Evolutionary conservation across 23 tunicate species (phyloP), one percentile per base, ranked within the genome.

Genomic region (Ciona savignyi): DNA sequence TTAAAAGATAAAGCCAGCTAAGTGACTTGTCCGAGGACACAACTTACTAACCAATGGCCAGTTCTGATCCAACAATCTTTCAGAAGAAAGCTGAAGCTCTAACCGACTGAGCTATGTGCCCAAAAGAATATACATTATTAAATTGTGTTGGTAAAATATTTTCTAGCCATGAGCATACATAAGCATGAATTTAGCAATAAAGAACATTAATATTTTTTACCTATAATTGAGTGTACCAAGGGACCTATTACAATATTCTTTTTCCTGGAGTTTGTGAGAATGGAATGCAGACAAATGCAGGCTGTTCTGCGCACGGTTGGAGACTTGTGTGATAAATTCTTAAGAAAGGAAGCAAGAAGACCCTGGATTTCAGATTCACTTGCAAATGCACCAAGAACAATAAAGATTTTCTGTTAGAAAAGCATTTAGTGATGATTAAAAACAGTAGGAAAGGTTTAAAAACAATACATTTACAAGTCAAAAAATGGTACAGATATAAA

Each of bases 241-340:
- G 81, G 68, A 20, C 33, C 1, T 30, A 86, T 23, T 24, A 74
- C 61, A 1, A 35, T n/a, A 26, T 67, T 27, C 31, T 21, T 35
- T 23, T 72, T 78, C 71, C 85, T 35, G 34, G 78, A 82, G 80
- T 75, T 78, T 35, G 42, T 66, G 63, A 76, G 42, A 61, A 91
- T 70, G 34, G 83, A 35, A 63, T 80, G 60, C 71, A 91, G 71
- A 60, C 97, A 91, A 4, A 60, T 32, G 21, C 93, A 67, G 20
- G 97, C 81, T 32, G 82, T 76, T 51, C 97, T 77, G 3, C 97
- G 72, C 21, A 72, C 51, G 0, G 80, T 82, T 26, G 74, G 75
- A n/a, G 97, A 91, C 2, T 77, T 48, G 68, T 76, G 73, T 27
- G 97, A 91, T 28, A 85, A 70, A 71, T 91, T 91, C 30, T 85